Evolutionary conservation across 1,140 invertebrate genomes (phyloP), one percentile per base, ranked within the genome.

Genomic region (Micrasema longulum): DNA sequence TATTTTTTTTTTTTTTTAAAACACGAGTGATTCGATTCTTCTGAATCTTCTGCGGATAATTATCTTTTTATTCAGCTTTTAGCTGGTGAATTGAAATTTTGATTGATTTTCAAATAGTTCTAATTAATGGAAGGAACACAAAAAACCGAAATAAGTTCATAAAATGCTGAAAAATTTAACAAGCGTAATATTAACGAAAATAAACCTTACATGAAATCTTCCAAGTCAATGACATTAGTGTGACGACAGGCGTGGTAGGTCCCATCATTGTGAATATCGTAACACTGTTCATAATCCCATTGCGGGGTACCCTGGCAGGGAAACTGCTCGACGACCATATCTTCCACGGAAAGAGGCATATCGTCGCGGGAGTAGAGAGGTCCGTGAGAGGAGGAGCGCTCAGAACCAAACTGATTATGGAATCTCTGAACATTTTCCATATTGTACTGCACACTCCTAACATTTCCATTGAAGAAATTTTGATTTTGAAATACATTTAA

Each of bases 191-290:
- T 31, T 7, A 31, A 4, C 7, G 26, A 31, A 31, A 31, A 31
- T 41, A 18, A 26, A 71, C 86, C 89, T 90, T 83, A 91, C 89
- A 91, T 89, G 78, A 91, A 90, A 80, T 91, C 89, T 78, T 91
- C 89, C 60, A 91, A 86, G 78, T 91, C 89, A 45, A 89, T 86
- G 52, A 88, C 83, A 73, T 86, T 82, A 1, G 87, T 85, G 72
- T 87, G 89, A 68, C 89, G 88, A 72, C 89, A 91, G 0, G 88
- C 81, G 65, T 88, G 86, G 38, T 83, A 85, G 70, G 82, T 82
- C 12, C 89, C 89, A 67, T 86, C 83, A 3, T 70, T 70, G 9
- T 48, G 26, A 14, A 86, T 81, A 73, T 87, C 84, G 72, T 86
- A 90, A 73, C 89, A 91, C 79, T 87, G 85, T 71, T 83, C 83